These are phyloP conservation scores for Drosophila multiciliata DNA, from an alignment of 2,888 invertebrate genomes.

Conservation along the genomic window DNA sequence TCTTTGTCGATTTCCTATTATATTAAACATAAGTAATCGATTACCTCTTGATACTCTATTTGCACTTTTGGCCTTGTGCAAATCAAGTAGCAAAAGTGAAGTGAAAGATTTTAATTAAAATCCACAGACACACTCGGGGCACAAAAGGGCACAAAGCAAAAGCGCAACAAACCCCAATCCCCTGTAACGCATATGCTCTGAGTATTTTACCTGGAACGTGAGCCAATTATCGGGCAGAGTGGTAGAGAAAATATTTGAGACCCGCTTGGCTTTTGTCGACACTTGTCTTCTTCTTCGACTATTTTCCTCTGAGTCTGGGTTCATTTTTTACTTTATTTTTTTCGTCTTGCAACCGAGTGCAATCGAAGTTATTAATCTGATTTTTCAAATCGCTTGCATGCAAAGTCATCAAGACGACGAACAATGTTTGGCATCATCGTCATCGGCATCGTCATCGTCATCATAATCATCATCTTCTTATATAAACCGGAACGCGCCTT, in stretches of 20 bases:
- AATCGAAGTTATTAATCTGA: constrained; percentile 78
- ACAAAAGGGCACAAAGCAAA: constrained; percentile 14
- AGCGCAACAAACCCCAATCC: constrained; percentile 10
- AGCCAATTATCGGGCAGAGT: constrained; percentile 71
- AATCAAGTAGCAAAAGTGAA: constrained; percentile 56
- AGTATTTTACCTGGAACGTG: constrained; percentile 79
- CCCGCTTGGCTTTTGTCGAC: constrained; percentile 36
- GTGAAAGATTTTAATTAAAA: constrained; percentile 63
- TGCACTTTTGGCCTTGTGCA: constrained; percentile 51
- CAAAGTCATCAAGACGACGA: constrained; percentile 65
- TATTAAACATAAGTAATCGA: background rate
- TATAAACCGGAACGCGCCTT: constrained; percentile 72
- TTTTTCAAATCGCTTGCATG: constrained; percentile 72
- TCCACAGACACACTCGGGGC: constrained; percentile 52
- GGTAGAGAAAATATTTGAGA: constrained; percentile 32
- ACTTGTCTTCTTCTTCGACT: constrained; percentile 13
- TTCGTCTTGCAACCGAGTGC: constrained; percentile 36
- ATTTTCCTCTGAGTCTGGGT: constrained; percentile 1
- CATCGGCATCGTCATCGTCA: constrained; percentile 38
- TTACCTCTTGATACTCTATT: constrained; percentile 45
- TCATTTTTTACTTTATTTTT: background rate
- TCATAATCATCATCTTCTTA: constrained; percentile 53
- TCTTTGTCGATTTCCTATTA: background rate
- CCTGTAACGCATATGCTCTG: constrained; percentile 62
- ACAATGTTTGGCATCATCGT: constrained; percentile 28